Base-by-base conservation (phyloP, 2,797 vertebrate species). In the Octomys mimax region DNA sequence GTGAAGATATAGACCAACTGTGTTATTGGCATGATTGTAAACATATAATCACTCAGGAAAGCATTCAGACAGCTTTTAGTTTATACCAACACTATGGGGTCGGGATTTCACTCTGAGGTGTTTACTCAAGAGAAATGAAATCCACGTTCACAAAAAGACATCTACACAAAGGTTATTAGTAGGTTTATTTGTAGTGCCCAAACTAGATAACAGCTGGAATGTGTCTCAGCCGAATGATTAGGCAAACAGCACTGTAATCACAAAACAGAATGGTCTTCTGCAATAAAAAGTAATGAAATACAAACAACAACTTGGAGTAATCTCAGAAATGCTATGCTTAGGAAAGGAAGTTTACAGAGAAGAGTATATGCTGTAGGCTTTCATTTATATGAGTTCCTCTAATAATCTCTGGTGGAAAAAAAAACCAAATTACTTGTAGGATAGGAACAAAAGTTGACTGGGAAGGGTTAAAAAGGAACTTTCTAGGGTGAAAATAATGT, bases 51-150 rank as follows among this genome's bases (percentile, higher is more conserved):
- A 22, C 46, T 39, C 39, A 31, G 52, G 16, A 71, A 84, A 24
- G 18, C 28, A 18, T 39, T 28, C 42, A 3, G 11, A 14, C 18
- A 49, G 66, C 4, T 57, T 24, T 88, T 71, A 26, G 54, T 57
- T 12, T 33, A 8, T 36, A 39, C 62, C 81, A 39, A 16, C 8
- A 36, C n/a, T 9, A 1, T 54, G 39, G 49, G 33, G 77, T 33
- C 52, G 57, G 26, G 57, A 1, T 79, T 90, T 77, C 83, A 66
- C 24, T 86, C 39, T 52, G 62, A 87, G 13, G 13, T 71, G 9
- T 86, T 86, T 93, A 24, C 42, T 24, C 31, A 68, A 85, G 62
- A 87, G 70, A 95, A 82, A 73, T 87, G 79, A 93, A 66, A 93
- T 42, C 21, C 0, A 4, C 13, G 26, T 62, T 73, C 62, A 79